Evolutionary conservation across 2,888 invertebrate genomes (phyloP).

Genomic region (Ormyrus labotus): DNA sequence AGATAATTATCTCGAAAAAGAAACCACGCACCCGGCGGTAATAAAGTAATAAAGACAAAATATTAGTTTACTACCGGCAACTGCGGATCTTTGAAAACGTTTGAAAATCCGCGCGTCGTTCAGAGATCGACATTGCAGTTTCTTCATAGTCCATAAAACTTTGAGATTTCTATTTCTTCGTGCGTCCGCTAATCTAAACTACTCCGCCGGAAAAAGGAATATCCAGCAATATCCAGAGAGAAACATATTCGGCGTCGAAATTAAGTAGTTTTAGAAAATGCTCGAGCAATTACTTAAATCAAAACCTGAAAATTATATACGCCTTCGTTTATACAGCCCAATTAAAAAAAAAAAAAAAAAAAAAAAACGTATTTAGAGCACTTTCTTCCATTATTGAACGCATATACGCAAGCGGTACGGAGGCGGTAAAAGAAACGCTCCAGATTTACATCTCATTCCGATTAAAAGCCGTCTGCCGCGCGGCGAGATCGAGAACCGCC

Average conservation of each 20-base stretch:
- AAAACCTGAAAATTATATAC: constrained; percentile 22
- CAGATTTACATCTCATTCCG: constrained; percentile 14
- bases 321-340: constrained; percentile 14
- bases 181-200: too few relatives aligned
- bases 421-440: constrained; percentile 6
- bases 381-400: constrained; percentile 53
- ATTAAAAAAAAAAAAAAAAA: constrained; percentile 17
- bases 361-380: constrained; percentile 25
- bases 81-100: too few relatives aligned
- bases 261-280: constrained; percentile 14
- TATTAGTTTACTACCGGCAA: too few relatives aligned
- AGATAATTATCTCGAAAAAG: too few relatives aligned
- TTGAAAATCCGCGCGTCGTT: too few relatives aligned
- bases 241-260: neutral
- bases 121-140: too few relatives aligned
- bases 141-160: too few relatives aligned
- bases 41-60: too few relatives aligned
- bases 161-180: too few relatives aligned
- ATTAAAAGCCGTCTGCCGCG: neutral
- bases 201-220: too few relatives aligned
- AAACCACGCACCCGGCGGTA: too few relatives aligned
- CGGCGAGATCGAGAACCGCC: neutral
- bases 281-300: constrained; percentile 17
- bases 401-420: neutral
- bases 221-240: too few relatives aligned